Percentiles rank a stretch among this genome's conserved stretches.
Evolutionary conservation across 1,140 invertebrate genomes (phyloP).

Genomic region (Panagrolaimus sp.): DNA sequence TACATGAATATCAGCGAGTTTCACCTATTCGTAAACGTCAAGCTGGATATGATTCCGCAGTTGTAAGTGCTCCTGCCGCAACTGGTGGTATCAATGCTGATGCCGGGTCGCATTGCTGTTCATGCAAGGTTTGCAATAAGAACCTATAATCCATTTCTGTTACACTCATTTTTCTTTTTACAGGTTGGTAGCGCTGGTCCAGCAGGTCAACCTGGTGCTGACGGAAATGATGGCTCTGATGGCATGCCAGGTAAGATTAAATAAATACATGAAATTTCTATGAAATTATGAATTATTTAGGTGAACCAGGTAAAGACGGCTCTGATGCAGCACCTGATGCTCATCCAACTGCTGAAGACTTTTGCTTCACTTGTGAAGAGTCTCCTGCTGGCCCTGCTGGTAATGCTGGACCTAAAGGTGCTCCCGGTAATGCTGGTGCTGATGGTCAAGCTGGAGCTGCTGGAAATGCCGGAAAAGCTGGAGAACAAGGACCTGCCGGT

Average conservation of each 20-base stretch:
- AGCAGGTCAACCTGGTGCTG: neutral
- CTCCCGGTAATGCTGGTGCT: neutral
- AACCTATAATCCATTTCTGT: too few species aligned
- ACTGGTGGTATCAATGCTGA: slow-evolving; percentile 10
- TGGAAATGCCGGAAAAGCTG: slow-evolving; percentile 6
- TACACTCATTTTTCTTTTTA: too few species aligned
- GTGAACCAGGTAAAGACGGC: neutral
- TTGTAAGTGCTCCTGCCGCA: neutral
- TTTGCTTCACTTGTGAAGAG: slow-evolving; percentile 12
- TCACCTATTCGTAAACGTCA: slow-evolving; percentile 13
- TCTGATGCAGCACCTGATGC: slow-evolving; percentile 4
- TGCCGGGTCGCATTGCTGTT: neutral
- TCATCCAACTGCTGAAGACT: neutral
- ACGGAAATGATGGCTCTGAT: slow-evolving; percentile 6
- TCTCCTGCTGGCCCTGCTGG: slow-evolving; percentile 13
- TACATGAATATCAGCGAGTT: slow-evolving; percentile 26
- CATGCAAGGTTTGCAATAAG: neutral
- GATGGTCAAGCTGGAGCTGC: neutral
- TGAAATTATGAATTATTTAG: too few species aligned
- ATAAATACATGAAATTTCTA: too few species aligned
- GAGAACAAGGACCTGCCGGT: slow-evolving; percentile 5
- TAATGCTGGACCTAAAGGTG: slow-evolving; percentile 3
- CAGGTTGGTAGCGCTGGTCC: neutral
- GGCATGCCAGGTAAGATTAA: neutral
- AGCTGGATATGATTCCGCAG: neutral